Evolutionary conservation across 2,113 vertebrate genomes (phyloP).

Genomic region (Chlorocebus sabaeus): DNA sequence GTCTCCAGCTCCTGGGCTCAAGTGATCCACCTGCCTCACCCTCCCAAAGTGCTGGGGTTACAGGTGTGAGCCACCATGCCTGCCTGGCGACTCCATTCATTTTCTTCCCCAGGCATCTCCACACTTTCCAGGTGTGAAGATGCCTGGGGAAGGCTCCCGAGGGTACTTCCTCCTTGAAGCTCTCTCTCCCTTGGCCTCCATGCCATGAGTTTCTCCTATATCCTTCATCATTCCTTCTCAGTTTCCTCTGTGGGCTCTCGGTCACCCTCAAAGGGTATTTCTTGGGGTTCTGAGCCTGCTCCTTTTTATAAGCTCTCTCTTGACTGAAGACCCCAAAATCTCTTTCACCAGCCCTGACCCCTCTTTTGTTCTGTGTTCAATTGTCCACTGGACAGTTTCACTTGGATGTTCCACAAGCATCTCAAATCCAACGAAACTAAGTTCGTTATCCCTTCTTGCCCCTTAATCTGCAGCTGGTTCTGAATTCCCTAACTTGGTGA

Average conservation of each 20-base stretch:
- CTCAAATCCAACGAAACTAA: background rate
- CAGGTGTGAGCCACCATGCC: too few relatives aligned
- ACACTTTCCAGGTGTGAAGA: background rate
- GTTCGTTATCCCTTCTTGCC: too few relatives aligned
- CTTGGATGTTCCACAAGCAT: background rate
- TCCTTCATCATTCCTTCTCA: background rate
- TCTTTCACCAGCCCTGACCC: background rate
- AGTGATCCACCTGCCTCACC: too few relatives aligned
- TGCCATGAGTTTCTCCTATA: background rate
- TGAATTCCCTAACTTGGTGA: background rate
- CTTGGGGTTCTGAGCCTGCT: background rate
- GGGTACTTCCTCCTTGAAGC: background rate
- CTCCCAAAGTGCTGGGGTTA: too few relatives aligned
- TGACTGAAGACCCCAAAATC: background rate
- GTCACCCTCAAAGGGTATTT: background rate
- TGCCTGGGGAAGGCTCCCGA: too few relatives aligned
- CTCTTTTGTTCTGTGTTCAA: background rate
- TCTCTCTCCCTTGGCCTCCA: background rate
- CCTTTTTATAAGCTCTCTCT: background rate
- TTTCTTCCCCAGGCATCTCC: background rate
- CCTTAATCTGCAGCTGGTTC: background rate
- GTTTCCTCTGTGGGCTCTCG: background rate
- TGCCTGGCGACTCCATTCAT: too few relatives aligned
- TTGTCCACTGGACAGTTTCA: background rate
- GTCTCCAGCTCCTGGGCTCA: too few relatives aligned